Base-by-base conservation (phyloP, 2,888 invertebrate species). In the Rhorus exstirpatorius region DNA sequence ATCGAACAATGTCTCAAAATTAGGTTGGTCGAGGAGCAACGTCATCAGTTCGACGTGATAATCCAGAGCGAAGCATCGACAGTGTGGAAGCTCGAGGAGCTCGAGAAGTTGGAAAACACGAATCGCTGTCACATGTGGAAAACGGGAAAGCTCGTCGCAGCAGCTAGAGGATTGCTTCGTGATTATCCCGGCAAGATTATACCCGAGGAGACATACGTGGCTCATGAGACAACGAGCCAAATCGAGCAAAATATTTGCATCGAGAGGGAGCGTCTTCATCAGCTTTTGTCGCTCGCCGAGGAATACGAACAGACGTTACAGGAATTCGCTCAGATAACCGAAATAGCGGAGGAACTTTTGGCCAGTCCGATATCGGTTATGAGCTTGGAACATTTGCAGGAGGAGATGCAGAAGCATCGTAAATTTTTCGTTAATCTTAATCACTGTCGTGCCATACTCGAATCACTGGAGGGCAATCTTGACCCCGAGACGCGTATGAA, bases 391-490 rank as follows among this genome's bases (percentile, higher is more conserved):
- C 97, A 97, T 87, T 93, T 98, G n/a, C 97, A 97, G 88, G 97
- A 97, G 88, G 97, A 97, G 93, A 97, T 98, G 93, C 97, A 97
- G 88, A 97, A 97, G 90, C 97, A 97, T 88, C 94, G 97, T 46
- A 97, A 97, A 89, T 97, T 98, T 94, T 98, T 98, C 90, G 97
- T 97, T 0, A 97, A 97, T 87, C 93, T 98, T 7, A 97, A 97
- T 88, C 97, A 97, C 86, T 98, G 98, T 89, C 95, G 97, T 86
- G 97, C 96, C 10, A 97, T 98, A 87, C 93, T 98, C 46, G 97
- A 98, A 92, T 97, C 97, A 0, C 93, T 98, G 24, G 97, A 97
- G 93, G 96, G 96, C 84, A 97, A 97, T 90, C 94, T 98, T 46
- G 97, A 98, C 88, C 94, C 94, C 44, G 97, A 97, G 92, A 97